Evolutionary conservation across 1,140 invertebrate genomes (phyloP).

Genomic region (Drosophila bipectinata): DNA sequence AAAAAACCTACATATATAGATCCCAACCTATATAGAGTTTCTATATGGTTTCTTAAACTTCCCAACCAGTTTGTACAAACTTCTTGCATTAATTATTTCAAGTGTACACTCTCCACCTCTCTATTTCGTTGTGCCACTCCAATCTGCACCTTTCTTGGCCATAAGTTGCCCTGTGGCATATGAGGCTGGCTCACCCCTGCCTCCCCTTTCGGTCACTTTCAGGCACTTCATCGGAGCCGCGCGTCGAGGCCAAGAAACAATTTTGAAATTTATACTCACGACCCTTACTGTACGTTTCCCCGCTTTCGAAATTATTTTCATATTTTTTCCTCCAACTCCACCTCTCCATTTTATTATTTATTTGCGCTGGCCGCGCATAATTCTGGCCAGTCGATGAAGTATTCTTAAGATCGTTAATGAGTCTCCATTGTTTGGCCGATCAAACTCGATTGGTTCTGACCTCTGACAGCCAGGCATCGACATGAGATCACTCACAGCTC

Average conservation of each 20-base stretch:
- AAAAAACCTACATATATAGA: not conserved
- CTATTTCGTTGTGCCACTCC: constrained; percentile 31
- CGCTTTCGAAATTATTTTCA: constrained; percentile 41
- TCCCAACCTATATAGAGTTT: too few relatives aligned
- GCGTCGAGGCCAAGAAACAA: constrained; percentile 66
- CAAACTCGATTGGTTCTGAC: constrained; percentile 49
- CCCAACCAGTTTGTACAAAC: not conserved
- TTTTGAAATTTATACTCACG: constrained; percentile 80
- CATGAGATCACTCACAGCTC: constrained; percentile 45
- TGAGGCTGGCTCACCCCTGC: constrained; percentile 43
- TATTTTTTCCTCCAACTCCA: constrained; percentile 3
- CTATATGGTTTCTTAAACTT: too few relatives aligned
- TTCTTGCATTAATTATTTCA: not conserved
- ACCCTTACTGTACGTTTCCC: constrained; percentile 52
- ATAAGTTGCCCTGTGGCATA: constrained; percentile 78
- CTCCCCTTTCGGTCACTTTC: constrained; percentile 23
- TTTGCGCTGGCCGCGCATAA: constrained; percentile 25
- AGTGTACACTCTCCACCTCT: constrained; percentile 18
- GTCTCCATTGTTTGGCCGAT: constrained; percentile 46
- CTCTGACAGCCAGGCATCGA: constrained; percentile 43
- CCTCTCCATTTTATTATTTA: constrained; percentile 43
- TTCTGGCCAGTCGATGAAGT: constrained; percentile 27
- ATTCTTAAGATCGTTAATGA: constrained; percentile 61
- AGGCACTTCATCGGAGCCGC: constrained; percentile 66
- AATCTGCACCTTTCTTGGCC: constrained; percentile 58